Evolutionary conservation across 1,140 invertebrate genomes (phyloP).

Genomic region (Meloidogyne chitwoodi): DNA sequence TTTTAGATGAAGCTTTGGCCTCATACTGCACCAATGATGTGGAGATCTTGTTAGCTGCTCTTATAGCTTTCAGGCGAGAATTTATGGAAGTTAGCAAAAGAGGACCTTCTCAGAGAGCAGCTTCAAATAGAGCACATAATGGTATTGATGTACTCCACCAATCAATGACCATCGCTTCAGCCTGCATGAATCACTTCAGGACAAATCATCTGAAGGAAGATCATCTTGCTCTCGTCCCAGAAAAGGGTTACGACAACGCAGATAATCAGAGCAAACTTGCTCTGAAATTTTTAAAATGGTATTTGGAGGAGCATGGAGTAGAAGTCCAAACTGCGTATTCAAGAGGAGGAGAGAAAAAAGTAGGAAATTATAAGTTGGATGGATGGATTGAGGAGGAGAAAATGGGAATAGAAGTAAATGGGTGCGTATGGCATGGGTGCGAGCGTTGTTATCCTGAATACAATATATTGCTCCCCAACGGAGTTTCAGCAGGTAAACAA

Average conservation of each 20-base stretch:
- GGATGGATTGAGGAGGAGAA: not conserved
- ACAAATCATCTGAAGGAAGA: too few relatives aligned
- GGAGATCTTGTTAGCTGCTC: too few relatives aligned
- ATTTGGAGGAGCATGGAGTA: not conserved
- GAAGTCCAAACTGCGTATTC: not conserved
- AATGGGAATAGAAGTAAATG: slow-evolving; percentile 6
- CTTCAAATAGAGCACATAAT: too few relatives aligned
- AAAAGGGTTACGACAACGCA: not conserved
- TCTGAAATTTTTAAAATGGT: slow-evolving; percentile 3
- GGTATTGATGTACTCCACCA: not conserved
- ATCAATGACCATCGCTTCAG: not conserved
- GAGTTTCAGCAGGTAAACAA: not conserved
- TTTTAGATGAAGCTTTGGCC: too few relatives aligned
- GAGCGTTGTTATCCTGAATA: not conserved
- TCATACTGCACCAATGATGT: too few relatives aligned
- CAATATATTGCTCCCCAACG: not conserved
- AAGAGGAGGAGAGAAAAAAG: not conserved
- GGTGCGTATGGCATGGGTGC: not conserved
- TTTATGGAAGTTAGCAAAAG: too few relatives aligned
- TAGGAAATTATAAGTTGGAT: not conserved
- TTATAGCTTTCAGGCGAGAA: too few relatives aligned
- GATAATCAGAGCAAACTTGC: slow-evolving; percentile 2
- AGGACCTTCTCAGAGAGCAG: too few relatives aligned
- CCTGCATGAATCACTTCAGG: too few relatives aligned
- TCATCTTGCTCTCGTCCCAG: too few relatives aligned